Percentiles rank a stretch among this genome's conserved stretches.
These are phyloP conservation scores for Drosophila prosaltans DNA, from an alignment of 1,140 invertebrate genomes.

Conservation along the genomic window DNA sequence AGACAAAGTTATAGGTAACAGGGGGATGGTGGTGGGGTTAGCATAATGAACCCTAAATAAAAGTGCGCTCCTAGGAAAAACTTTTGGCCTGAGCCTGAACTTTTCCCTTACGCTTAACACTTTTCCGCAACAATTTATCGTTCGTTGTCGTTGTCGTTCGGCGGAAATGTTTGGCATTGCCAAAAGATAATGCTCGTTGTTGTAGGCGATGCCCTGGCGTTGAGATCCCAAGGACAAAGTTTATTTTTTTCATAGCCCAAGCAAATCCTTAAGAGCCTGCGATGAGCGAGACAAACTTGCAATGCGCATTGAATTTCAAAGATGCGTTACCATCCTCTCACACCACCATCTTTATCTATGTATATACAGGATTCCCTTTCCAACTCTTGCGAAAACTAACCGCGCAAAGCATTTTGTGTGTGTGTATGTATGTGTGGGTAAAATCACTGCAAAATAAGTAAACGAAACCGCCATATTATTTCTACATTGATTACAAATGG, in stretches of 20 bases:
- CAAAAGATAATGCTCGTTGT: constrained; percentile 54
- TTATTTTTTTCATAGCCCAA: constrained; percentile 33
- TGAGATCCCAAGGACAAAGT: constrained; percentile 54
- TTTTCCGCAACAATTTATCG: constrained; percentile 71
- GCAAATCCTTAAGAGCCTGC: constrained; percentile 49
- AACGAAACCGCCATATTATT: constrained; percentile 64
- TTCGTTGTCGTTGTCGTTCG: constrained; percentile 47
- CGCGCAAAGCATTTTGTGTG: constrained; percentile 27
- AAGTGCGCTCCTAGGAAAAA: constrained; percentile 56
- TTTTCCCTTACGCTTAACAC: constrained; percentile 63
- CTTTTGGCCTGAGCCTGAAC: constrained; percentile 59
- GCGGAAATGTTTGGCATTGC: constrained; percentile 69
- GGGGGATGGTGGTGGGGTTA: constrained; percentile 27
- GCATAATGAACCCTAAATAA: constrained; percentile 72
- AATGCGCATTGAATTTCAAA: constrained; percentile 55
- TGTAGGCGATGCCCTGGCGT: constrained; percentile 24
- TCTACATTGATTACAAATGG: constrained; percentile 65
- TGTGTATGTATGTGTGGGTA: constrained; percentile 8
- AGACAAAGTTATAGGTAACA: background rate
- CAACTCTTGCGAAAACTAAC: constrained; percentile 39
- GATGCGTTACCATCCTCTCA: constrained; percentile 5
- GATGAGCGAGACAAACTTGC: constrained; percentile 29
- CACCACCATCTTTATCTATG: too few relatives aligned
- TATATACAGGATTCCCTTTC: background rate
- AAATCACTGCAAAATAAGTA: constrained; percentile 59